Conservation (phyloP, 2,797 vertebrate species). For the Nasua narica region DNA sequence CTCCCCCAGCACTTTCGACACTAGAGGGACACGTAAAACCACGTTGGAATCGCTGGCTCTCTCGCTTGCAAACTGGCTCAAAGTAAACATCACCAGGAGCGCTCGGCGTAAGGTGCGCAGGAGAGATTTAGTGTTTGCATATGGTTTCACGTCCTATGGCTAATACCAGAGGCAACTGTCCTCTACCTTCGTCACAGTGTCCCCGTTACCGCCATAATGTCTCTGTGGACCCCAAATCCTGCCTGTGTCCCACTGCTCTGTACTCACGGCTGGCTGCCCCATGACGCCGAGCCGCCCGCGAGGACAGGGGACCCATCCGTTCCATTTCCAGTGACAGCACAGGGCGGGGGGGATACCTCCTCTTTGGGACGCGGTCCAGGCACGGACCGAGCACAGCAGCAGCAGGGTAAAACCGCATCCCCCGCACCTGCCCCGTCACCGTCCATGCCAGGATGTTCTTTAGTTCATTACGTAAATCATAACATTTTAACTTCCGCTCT, state of each 20-base stretch:
- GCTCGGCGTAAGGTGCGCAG: constrained; percentile 41
- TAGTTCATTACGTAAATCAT: accelerated
- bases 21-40: constrained; percentile 3
- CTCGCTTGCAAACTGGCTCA: constrained; percentile 20
- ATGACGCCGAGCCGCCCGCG: constrained; percentile 10
- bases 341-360: background rate
- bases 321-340: background rate
- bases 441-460: accelerated
- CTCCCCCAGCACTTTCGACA: constrained; percentile 22
- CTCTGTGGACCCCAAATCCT: background rate
- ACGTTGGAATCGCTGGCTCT: background rate
- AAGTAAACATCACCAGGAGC: constrained; percentile 44
- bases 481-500: accelerated
- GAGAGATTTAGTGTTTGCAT: constrained; percentile 69
- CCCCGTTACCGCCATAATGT: background rate
- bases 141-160: constrained; percentile 74
- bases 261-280: background rate
- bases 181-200: background rate
- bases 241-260: background rate
- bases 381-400: background rate
- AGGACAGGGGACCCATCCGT: background rate
- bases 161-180: constrained; percentile 69
- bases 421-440: accelerated
- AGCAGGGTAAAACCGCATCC: accelerated
- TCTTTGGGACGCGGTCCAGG: background rate